phyloP scores from a whole-genome alignment of 2,113 vertebrate genomes.

The Oncorhynchus keta region DNA sequence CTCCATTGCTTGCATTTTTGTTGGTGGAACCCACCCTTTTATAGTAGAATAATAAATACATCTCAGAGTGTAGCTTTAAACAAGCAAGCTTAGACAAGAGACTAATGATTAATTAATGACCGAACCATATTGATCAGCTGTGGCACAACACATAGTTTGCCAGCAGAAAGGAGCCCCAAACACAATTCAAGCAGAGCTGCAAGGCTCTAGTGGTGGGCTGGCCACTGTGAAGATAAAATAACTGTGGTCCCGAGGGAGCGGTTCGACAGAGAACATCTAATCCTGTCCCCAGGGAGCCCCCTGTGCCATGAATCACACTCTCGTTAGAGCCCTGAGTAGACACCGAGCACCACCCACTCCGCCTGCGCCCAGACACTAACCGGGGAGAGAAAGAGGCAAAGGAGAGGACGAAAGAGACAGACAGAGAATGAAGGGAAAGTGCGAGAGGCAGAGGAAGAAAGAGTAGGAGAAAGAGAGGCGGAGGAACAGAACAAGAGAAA shows the following conservation, averaged over 20 bases:
- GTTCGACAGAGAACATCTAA: conserved; percentile 62
- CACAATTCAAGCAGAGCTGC: conserved; percentile 35
- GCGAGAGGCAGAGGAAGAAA: conserved; percentile 24
- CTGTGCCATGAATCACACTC: conserved; percentile 69
- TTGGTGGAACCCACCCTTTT: too few species aligned
- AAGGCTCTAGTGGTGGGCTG: conserved; percentile 1
- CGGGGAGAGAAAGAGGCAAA: neutral
- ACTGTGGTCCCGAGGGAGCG: conserved; percentile 62
- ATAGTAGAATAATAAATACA: neutral
- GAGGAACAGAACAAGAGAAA: too few species aligned
- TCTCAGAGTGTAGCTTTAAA: neutral
- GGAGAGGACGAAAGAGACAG: conserved; percentile 27
- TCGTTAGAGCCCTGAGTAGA: conserved; percentile 67
- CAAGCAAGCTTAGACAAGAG: neutral
- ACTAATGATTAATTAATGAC: neutral
- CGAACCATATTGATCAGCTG: conserved; percentile 5
- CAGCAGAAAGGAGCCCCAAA: too few species aligned
- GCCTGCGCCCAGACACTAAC: conserved; percentile 74
- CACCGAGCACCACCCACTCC: conserved; percentile 75
- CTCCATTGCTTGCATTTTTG: too few species aligned
- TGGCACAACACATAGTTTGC: neutral
- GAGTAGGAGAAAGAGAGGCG: neutral
- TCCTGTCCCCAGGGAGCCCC: conserved; percentile 73
- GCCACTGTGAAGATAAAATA: conserved; percentile 65
- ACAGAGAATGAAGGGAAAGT: neutral